These are phyloP conservation scores for Patagioenas fasciata DNA, from an alignment of 2,113 vertebrate species.

Conservation along the genomic window DNA sequence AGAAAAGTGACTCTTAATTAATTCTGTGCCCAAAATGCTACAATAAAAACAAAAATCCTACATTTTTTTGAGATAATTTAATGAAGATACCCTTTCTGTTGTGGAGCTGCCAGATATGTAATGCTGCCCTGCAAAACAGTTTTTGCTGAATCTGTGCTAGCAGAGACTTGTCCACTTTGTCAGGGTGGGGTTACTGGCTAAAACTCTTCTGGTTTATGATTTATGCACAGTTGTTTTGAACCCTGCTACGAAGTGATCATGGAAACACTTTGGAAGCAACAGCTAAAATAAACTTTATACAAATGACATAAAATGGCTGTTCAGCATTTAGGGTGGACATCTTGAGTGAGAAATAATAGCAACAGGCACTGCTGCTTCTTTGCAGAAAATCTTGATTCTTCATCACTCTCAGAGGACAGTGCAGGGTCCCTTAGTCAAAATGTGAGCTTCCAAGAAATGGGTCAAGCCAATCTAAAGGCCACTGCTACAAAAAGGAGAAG, in stretches of 20 bases:
- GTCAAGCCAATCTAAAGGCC: background rate
- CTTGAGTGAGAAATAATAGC: background rate
- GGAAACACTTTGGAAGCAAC: slow-evolving; percentile 11
- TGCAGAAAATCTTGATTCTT: background rate
- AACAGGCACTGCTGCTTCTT: background rate
- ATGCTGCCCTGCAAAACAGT: background rate
- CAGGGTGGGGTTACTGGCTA: slow-evolving; percentile 42
- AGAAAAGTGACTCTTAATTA: background rate
- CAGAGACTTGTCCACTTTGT: slow-evolving; percentile 41
- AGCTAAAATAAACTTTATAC: background rate
- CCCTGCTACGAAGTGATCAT: background rate
- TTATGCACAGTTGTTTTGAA: slow-evolving; percentile 32
- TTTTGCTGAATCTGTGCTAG: slow-evolving; percentile 19
- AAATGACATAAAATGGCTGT: background rate
- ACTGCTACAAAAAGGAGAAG: background rate
- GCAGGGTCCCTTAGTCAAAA: background rate
- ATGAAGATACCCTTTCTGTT: no score
- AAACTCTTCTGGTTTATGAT: slow-evolving; percentile 17
- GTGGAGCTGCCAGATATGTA: background rate
- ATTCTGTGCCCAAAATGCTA: background rate
- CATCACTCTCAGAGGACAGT: background rate
- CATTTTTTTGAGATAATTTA: background rate
- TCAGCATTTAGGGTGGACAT: background rate
- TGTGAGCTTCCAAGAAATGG: background rate
- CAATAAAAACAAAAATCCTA: background rate